Evolutionary conservation across 2,797 vertebrate species (phyloP).

Genomic region (Anguilla pacifica): DNA sequence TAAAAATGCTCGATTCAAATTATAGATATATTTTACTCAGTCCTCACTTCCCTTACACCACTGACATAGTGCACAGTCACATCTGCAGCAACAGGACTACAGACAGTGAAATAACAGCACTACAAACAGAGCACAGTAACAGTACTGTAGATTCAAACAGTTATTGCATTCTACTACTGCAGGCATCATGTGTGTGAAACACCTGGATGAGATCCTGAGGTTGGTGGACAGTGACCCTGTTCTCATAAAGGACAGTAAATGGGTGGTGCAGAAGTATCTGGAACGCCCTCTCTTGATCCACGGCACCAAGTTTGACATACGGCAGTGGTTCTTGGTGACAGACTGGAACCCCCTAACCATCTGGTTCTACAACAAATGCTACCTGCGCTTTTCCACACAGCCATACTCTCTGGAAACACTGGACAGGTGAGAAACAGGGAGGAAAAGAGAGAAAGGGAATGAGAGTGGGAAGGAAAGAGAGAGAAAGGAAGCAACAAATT

Average conservation of each 20-base stretch:
- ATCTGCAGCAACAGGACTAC: no score
- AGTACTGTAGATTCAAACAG: not conserved
- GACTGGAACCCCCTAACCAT: slow-evolving; percentile 92
- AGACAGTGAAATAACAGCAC: not conserved
- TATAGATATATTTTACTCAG: not conserved
- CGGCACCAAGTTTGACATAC: slow-evolving; percentile 89
- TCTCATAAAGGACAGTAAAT: slow-evolving; percentile 75
- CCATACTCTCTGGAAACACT: slow-evolving; percentile 81
- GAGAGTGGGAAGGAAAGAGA: not conserved
- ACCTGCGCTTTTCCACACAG: slow-evolving; percentile 89
- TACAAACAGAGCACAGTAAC: not conserved
- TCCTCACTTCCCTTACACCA: not conserved
- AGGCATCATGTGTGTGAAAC: slow-evolving; percentile 82
- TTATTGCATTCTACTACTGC: not conserved
- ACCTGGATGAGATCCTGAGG: slow-evolving; percentile 78
- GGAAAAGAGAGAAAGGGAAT: not conserved
- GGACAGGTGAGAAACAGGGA: slow-evolving; percentile 76
- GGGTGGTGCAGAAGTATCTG: slow-evolving; percentile 94
- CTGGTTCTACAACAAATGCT: slow-evolving; percentile 90
- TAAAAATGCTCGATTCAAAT: no score
- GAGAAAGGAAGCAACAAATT: not conserved
- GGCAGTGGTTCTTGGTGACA: slow-evolving; percentile 93
- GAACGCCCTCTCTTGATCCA: slow-evolving; percentile 86
- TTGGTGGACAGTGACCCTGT: slow-evolving; percentile 66
- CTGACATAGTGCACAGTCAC: not conserved